phyloP scores from a whole-genome alignment of 2,113 vertebrate genomes.

The Columbina picui region DNA sequence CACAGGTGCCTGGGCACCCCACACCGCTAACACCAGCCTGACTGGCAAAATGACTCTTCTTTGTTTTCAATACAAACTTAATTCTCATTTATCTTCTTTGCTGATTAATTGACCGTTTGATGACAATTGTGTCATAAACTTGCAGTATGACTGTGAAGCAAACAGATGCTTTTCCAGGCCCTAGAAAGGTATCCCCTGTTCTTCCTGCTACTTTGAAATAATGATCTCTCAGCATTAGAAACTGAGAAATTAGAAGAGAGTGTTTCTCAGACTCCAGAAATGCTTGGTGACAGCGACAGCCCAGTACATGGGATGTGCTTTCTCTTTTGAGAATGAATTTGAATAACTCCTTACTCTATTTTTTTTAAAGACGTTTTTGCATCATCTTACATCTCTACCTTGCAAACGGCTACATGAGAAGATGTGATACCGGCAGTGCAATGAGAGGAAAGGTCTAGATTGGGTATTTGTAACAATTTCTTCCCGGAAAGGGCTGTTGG shows the following conservation, averaged over 20 bases:
- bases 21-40: no score
- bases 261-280: neutral
- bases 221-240: neutral
- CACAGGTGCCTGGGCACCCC: accelerated
- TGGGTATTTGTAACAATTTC: no score
- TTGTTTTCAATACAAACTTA: neutral
- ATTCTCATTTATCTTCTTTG: neutral
- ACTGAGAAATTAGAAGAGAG: neutral
- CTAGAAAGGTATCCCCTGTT: neutral
- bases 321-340: neutral
- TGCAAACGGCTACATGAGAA: accelerated
- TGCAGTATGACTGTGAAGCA: neutral
- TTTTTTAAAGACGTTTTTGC: neutral
- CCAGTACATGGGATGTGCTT: accelerated
- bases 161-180: neutral
- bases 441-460: no score
- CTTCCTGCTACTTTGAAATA: neutral
- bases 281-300: neutral
- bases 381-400: neutral
- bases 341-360: neutral
- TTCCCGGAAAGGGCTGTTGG: no score
- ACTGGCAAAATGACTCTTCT: neutral
- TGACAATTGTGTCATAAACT: neutral
- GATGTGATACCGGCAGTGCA: neutral
- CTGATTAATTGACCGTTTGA: neutral